Base-by-base conservation (phyloP, 2,888 invertebrate species). In the Anodontia alba region DNA sequence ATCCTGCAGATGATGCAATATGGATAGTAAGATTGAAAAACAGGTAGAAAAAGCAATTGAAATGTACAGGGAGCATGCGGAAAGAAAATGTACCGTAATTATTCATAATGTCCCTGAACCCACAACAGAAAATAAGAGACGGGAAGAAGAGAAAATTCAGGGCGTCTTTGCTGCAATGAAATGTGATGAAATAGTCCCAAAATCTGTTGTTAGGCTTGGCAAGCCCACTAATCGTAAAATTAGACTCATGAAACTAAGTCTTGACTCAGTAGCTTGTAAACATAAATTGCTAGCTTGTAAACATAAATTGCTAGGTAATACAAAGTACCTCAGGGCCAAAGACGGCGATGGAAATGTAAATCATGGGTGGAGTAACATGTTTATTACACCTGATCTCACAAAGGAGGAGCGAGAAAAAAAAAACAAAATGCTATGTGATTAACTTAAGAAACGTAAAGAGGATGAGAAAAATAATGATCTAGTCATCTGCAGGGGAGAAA, bases 91-190 rank as follows among this genome's bases (percentile, higher is more conserved):
- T 42, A 76, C 70, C 38, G 49, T 76, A 5, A 57, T 76, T 8
- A 12, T 62, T 1, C 76, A 76, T 38, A 76, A 76, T 46, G 51
- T 76, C 33, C 76, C 68, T 23, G 69, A 76, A 69, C 29, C 51
- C 23, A n/a, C 23, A n/a, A 23, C 23, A 10, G 31, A 29, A n/a
- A 54, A 72, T 23, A 49, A 71, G n/a, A 71, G 12, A 26, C n/a
- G 23, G 23, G 23, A 29, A 20, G 33, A 72, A 15, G 54, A 23
- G 29, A 26, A 54, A 23, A 31, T 29, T 20, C 2, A 29, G 1
- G 20, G 26, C 5, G 5, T 72, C 12, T 33, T 72, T 29, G 23
- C 10, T n/a, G 54, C 33, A 29, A 51, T 72, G 17, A 38, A 49
- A 23, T 72, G 72, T 29, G 8, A 23, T 29, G 72, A 72, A 10